A percentile compares a stretch with the other conserved stretches of the same genome.
phyloP scores from a whole-genome alignment of 2,113 vertebrate genomes.

The Podilymbus podiceps region DNA sequence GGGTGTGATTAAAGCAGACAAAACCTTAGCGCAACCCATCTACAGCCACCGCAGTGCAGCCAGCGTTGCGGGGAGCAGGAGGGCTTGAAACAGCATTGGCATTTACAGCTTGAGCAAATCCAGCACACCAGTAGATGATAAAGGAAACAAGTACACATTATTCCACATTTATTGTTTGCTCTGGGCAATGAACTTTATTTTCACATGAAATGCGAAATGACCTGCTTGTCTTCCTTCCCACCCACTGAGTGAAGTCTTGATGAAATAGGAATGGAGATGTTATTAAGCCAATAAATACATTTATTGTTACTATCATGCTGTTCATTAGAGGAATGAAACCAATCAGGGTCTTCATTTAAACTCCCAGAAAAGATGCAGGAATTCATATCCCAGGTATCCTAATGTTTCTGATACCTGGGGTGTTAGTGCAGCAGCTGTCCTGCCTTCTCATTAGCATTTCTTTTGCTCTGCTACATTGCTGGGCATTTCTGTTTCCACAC shows the following conservation, averaged over 20 bases:
- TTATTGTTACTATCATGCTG: background rate
- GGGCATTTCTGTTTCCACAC: background rate
- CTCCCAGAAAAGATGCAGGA: background rate
- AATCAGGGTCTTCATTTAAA: background rate
- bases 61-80: background rate
- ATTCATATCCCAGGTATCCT: background rate
- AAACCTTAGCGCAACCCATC: background rate
- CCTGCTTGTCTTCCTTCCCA: background rate
- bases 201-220: background rate
- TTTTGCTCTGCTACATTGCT: background rate
- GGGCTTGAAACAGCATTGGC: background rate
- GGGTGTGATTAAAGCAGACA: background rate
- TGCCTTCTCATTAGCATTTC: background rate
- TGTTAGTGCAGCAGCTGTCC: background rate
- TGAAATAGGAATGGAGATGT: background rate
- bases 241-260: background rate
- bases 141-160: background rate
- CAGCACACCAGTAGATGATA: background rate
- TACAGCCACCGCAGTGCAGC: background rate
- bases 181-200: background rate
- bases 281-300: background rate
- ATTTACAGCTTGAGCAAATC: background rate
- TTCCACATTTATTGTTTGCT: background rate
- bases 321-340: background rate
- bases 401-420: background rate